Percentiles rank a stretch among this genome's conserved stretches.
phyloP scores from a whole-genome alignment of 2,113 vertebrate genomes.

The Amazona vittata region DNA sequence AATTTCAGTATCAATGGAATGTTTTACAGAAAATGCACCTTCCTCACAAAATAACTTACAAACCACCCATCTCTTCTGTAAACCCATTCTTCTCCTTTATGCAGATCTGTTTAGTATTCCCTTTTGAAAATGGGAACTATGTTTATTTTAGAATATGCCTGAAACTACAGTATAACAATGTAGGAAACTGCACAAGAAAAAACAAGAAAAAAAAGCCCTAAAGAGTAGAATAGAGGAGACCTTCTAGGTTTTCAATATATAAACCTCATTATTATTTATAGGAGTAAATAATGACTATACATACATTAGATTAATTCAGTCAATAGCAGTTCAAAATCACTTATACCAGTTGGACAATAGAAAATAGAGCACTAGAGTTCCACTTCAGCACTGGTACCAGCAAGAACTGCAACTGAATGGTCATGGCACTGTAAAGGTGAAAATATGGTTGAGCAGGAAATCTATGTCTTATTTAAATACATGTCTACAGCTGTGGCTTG shows the following conservation, averaged over 20 bases:
- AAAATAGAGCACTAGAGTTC: background rate
- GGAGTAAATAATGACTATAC: background rate
- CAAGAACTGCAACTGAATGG: background rate
- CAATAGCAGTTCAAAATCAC: background rate
- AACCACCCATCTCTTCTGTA: background rate
- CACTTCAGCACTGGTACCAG: background rate
- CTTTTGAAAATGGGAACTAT: background rate
- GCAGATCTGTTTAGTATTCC: background rate
- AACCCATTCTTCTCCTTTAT: background rate
- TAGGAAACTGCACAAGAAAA: background rate
- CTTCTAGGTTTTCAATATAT: background rate
- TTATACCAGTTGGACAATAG: background rate
- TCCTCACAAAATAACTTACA: background rate
- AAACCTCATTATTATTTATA: conserved; percentile 5
- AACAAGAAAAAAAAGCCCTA: rapidly evolving
- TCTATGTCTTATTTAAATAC: background rate
- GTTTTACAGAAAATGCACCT: conserved; percentile 18
- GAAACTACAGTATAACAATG: background rate
- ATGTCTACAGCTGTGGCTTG: background rate
- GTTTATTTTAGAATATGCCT: background rate
- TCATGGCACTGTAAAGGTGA: background rate
- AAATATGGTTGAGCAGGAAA: background rate
- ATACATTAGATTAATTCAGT: background rate
- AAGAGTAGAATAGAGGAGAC: background rate
- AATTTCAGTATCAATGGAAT: conserved; percentile 22